A percentile compares a stretch with the other conserved stretches of the same genome.
These are phyloP conservation scores for Cerastis rubricosa DNA, from an alignment of 2,888 invertebrate species.

Conservation along the genomic window DNA sequence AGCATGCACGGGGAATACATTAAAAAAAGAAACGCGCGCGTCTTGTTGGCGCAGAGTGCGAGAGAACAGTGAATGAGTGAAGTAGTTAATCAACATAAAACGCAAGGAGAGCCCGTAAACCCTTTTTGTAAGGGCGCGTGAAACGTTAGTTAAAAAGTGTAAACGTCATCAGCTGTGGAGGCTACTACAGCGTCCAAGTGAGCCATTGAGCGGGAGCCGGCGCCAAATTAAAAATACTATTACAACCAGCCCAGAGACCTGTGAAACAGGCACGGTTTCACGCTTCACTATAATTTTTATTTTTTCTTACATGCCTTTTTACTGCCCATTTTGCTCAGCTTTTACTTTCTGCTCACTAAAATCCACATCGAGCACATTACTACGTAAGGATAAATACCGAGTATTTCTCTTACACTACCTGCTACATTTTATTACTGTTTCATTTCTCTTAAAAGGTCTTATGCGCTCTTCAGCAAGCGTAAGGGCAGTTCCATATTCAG, in stretches of 20 bases:
- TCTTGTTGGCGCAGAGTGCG: constrained; percentile 29
- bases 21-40: constrained; percentile 17
- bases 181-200: constrained; percentile 61
- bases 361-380: constrained; percentile 27
- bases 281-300: constrained; percentile 48
- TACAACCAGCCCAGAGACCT: constrained; percentile 21
- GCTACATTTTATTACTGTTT: constrained; percentile 20
- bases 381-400: constrained; percentile 27
- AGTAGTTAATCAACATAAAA: constrained; percentile 66
- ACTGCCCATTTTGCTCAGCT: constrained; percentile 36
- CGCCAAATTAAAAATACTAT: constrained; percentile 61
- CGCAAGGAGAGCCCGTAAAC: constrained; percentile 56
- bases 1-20: constrained; percentile 35
- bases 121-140: constrained; percentile 62
- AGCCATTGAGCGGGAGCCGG: constrained; percentile 58
- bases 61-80: constrained; percentile 38
- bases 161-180: constrained; percentile 66
- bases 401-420: constrained; percentile 7
- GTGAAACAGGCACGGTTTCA: constrained; percentile 26
- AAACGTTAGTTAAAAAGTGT: constrained; percentile 69
- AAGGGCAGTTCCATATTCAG: constrained; percentile 32
- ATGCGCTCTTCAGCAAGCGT: constrained; percentile 29
- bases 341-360: constrained; percentile 42
- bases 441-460: constrained; percentile 24
- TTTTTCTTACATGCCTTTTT: constrained; percentile 36